Conservation (phyloP, 1,140 invertebrate species). For the Aphelenchoides fujianensis region DNA sequence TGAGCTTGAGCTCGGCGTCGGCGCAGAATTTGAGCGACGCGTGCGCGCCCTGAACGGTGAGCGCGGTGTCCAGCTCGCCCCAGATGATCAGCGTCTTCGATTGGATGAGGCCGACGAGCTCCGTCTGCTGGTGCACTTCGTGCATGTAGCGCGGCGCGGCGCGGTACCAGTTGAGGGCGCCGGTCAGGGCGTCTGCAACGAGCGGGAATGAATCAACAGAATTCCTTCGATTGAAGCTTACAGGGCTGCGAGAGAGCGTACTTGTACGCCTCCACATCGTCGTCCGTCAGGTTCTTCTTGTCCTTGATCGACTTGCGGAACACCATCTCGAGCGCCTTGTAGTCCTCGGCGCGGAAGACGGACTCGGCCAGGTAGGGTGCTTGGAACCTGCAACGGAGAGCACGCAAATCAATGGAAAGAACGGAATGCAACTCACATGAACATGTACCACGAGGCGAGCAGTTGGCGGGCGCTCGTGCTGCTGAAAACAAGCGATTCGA, state of each 20-base stretch:
- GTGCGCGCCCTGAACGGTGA: conserved; percentile 68
- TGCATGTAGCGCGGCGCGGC: background rate
- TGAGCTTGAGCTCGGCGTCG: conserved; percentile 70
- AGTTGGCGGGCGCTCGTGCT: background rate
- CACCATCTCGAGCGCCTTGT: conserved; percentile 69
- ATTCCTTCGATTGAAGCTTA: conserved; percentile 51
- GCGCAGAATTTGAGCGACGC: conserved; percentile 71
- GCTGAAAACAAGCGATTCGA: no score
- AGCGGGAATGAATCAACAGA: background rate
- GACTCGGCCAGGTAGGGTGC: conserved; percentile 73
- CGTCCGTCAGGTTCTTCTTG: conserved; percentile 62
- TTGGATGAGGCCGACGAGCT: conserved; percentile 20
- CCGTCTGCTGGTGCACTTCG: background rate
- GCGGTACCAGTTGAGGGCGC: background rate
- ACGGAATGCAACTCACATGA: background rate
- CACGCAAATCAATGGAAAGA: conserved; percentile 50
- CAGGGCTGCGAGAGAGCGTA: conserved; percentile 72
- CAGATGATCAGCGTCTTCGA: conserved; percentile 70
- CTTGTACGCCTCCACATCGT: conserved; percentile 74
- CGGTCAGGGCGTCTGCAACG: background rate
- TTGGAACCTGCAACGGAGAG: conserved; percentile 75
- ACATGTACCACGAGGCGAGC: background rate
- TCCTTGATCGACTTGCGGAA: conserved; percentile 59
- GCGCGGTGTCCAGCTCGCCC: conserved; percentile 70
- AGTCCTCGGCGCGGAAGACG: conserved; percentile 68